Evolutionary conservation across 2,797 vertebrate genomes (phyloP).

Genomic region (Leuciscus waleckii): DNA sequence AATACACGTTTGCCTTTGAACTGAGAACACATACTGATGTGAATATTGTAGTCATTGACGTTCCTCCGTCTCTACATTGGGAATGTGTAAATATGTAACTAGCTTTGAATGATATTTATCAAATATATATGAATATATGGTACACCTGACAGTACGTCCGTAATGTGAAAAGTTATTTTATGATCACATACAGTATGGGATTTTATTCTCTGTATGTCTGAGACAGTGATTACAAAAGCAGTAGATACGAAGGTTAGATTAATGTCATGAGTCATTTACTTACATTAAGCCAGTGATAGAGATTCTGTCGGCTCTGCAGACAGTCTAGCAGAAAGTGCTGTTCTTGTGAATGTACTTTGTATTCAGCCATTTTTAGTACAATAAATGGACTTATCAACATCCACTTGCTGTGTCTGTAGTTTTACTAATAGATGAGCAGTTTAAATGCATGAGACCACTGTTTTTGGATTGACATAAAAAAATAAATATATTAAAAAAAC

Average conservation of each 20-base stretch:
- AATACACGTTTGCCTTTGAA: conserved; percentile 44
- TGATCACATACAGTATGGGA: conserved; percentile 45
- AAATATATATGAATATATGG: conserved; percentile 64
- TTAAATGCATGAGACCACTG: conserved; percentile 8
- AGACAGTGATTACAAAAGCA: conserved; percentile 41
- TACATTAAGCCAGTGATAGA: conserved; percentile 58
- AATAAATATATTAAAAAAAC: neutral
- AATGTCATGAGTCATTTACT: conserved; percentile 50
- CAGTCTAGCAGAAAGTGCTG: conserved; percentile 63
- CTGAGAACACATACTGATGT: conserved; percentile 31
- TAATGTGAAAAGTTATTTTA: conserved; percentile 64
- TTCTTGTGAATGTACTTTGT: conserved; percentile 83
- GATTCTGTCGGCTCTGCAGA: conserved; percentile 54
- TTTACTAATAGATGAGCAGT: neutral
- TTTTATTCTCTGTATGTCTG: conserved; percentile 52
- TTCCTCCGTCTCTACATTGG: conserved; percentile 13
- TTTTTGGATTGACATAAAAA: neutral
- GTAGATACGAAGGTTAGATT: conserved; percentile 43
- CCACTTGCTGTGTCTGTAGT: conserved; percentile 36
- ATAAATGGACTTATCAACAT: conserved; percentile 74
- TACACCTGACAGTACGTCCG: conserved; percentile 68
- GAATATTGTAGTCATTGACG: conserved; percentile 37
- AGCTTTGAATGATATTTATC: conserved; percentile 63
- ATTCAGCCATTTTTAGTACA: conserved; percentile 80
- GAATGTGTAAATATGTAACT: conserved; percentile 68